Evolutionary conservation across 1,140 invertebrate genomes (phyloP), one percentile per base, ranked within the genome.

Genomic region (Sinella curviseta): DNA sequence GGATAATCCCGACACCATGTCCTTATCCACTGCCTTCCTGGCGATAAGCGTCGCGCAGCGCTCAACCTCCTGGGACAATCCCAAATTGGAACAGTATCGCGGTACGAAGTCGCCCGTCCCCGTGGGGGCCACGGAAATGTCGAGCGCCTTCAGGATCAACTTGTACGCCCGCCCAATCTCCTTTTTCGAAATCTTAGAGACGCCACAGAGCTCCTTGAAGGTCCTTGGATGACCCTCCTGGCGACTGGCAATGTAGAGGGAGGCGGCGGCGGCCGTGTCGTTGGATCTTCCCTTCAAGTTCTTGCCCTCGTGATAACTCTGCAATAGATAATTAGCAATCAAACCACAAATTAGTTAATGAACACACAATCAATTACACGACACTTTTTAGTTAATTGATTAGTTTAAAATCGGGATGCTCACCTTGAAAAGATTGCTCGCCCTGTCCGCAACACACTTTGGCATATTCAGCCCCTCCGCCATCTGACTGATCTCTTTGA

Each of bases 41-140:
- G 98, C 98, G 86, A 99, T 99, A 85, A 98, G 92, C 4, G 97
- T 98, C 0, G 98, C 98, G 24, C 95, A 97, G 83, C 93, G 91
- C 87, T 99, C 97, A 16, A 99, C 96, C 86, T 93, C 92, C 84
- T 94, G 94, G 0, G 97, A 95, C 24, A 99, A 88, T 85, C 91
- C 92, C 79, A 96, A 87, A 86, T 95, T 96, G 0, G 94, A 92
- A 86, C 95, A 96, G 86, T 96, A 96, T 82, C 94, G 90, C 4
- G 94, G 95, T 95, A 99, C 99, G 86, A 99, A 99, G 86, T 99
- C 98, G 4, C 94, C 97, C 1, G 97, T 99, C 0, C 97, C 99
- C 73, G 99, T 99, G 16, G 99, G 91, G 86, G 99, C 97, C 0
- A 99, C 97, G 80, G 94, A 98, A 0, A 97, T 99, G 85, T 95